These are phyloP conservation scores for Drosophila nr. medialis DNA, from an alignment of 2,888 invertebrate genomes.

Conservation along the genomic window DNA sequence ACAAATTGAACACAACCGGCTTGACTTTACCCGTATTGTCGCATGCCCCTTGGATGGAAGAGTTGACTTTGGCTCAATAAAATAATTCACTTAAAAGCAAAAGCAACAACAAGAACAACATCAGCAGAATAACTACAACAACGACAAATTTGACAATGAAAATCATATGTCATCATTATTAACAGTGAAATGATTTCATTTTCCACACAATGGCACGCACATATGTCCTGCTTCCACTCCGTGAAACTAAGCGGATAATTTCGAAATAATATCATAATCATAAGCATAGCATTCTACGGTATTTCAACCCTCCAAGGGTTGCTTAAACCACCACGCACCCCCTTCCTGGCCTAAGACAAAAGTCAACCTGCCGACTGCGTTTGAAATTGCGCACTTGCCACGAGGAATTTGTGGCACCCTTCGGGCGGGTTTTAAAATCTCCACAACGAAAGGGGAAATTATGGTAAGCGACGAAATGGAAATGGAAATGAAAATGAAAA, in stretches of 20 bases:
- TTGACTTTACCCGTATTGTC: constrained; percentile 36
- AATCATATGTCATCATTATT: constrained; percentile 85
- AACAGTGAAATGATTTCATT: constrained; percentile 84
- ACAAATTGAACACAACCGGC: constrained; percentile 82
- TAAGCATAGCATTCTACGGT: constrained; percentile 60
- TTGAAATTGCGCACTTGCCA: constrained; percentile 77
- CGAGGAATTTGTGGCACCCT: constrained; percentile 43
- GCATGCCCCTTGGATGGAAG: constrained; percentile 9
- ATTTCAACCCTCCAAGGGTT: constrained; percentile 55
- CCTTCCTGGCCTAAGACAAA: constrained; percentile 15
- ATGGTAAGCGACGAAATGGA: constrained; percentile 61
- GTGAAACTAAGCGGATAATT: constrained; percentile 83
- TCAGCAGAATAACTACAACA: constrained; percentile 18
- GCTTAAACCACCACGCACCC: constrained; percentile 2
- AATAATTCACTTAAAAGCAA: constrained; percentile 81
- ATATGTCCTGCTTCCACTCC: constrained; percentile 78
- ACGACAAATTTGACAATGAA: constrained; percentile 80
- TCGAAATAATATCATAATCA: constrained; percentile 84
- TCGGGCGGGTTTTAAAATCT: constrained; percentile 58
- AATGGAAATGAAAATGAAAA: constrained; percentile 65
- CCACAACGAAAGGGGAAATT: constrained; percentile 61
- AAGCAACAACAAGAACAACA: constrained; percentile 44
- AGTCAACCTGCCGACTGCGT: constrained; percentile 83
- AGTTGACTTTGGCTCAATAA: constrained; percentile 61
- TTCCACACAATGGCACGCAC: constrained; percentile 80